Evolutionary conservation across 2,113 vertebrate species (phyloP).

Genomic region (Cryptotis parvus): DNA sequence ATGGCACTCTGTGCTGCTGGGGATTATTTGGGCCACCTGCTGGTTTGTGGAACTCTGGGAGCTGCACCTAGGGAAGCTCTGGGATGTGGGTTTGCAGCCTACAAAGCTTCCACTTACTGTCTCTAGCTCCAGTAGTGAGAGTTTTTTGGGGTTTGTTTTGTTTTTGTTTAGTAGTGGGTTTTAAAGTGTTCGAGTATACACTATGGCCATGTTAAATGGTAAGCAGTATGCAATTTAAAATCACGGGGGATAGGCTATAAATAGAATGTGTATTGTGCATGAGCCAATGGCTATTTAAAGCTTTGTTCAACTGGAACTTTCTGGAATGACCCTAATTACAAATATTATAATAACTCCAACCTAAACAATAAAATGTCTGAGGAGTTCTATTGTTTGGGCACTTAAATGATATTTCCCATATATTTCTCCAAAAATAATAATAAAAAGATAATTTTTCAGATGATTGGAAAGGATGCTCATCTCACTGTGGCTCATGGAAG

Average conservation of each 20-base stretch:
- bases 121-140: no score
- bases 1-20: no score
- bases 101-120: no score
- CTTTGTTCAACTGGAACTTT: background rate
- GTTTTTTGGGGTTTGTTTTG: no score
- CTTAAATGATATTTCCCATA: background rate
- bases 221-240: background rate
- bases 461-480: background rate
- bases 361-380: slow-evolving; percentile 20
- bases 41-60: no score
- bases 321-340: background rate
- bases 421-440: background rate
- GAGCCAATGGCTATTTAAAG: slow-evolving; percentile 14
- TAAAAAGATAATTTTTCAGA: background rate
- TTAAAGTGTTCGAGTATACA: background rate
- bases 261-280: background rate
- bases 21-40: no score
- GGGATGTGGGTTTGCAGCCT: no score
- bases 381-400: background rate
- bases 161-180: background rate
- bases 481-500: background rate
- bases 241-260: background rate
- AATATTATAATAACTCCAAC: slow-evolving; percentile 14
- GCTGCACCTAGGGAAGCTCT: no score
- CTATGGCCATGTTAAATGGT: background rate